Evolutionary conservation across 2,113 vertebrate genomes (phyloP).

Genomic region (Miniopterus natalensis): DNA sequence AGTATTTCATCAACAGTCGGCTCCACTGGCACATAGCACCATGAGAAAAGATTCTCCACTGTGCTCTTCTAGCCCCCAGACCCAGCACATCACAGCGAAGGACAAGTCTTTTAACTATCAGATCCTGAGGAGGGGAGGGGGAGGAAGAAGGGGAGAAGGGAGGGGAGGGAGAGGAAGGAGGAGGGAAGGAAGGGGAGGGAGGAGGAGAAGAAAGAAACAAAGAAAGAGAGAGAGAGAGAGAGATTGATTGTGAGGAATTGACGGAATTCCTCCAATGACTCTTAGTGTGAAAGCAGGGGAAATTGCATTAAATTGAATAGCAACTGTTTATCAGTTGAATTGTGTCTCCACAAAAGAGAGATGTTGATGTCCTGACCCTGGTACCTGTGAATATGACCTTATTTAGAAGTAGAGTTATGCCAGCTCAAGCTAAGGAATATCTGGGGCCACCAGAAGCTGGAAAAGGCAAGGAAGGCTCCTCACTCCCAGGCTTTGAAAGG

Average conservation of each 20-base stretch:
- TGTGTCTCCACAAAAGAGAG: not conserved
- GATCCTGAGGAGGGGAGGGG: not conserved
- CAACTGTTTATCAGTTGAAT: not conserved
- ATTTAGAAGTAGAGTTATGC: not conserved
- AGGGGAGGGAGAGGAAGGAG: not conserved
- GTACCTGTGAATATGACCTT: not conserved
- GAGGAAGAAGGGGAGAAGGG: not conserved
- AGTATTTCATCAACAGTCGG: not conserved
- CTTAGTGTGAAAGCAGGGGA: not conserved
- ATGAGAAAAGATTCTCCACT: not conserved
- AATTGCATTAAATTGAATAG: not conserved
- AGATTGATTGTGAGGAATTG: not conserved
- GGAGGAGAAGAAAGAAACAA: fast-evolving
- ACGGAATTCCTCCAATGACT: not conserved
- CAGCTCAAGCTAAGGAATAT: not conserved
- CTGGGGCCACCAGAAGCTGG: not conserved
- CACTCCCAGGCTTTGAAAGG: not conserved
- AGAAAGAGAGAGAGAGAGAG: not conserved
- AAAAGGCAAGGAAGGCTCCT: not conserved
- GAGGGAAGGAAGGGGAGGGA: fast-evolving
- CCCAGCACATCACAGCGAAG: no score
- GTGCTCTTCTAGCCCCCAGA: not conserved
- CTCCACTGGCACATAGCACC: not conserved
- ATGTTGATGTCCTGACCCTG: not conserved
- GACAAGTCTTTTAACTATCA: not conserved